phyloP scores from a whole-genome alignment of 2,888 invertebrate species.

The Eupsilia transversa region DNA sequence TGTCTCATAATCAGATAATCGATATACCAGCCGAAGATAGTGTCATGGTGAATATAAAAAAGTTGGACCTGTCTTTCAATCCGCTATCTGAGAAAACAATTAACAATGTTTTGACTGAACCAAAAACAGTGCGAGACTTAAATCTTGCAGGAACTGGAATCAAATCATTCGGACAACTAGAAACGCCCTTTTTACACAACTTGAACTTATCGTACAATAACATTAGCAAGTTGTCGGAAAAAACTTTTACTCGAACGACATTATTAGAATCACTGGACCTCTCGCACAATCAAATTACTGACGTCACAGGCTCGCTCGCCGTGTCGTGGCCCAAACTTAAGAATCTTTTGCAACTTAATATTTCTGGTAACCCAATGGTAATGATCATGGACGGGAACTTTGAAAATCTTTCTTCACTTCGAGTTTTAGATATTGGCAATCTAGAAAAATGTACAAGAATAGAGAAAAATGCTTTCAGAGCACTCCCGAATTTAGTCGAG shows the following conservation, averaged over 20 bases:
- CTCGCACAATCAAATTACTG: slow-evolving; percentile 92
- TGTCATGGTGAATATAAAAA: slow-evolving; percentile 96
- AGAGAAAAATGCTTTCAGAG: slow-evolving; percentile 95
- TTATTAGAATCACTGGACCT: slow-evolving; percentile 94
- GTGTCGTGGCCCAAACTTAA: slow-evolving; percentile 93
- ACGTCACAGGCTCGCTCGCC: slow-evolving; percentile 91
- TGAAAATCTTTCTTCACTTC: slow-evolving; percentile 92
- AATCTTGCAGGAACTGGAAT: slow-evolving; percentile 96
- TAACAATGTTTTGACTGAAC: slow-evolving; percentile 95
- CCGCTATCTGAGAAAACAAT: slow-evolving; percentile 94
- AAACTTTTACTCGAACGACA: slow-evolving; percentile 94
- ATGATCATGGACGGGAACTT: slow-evolving; percentile 95
- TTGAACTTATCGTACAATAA: slow-evolving; percentile 95
- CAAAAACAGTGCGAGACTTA: slow-evolving; percentile 95
- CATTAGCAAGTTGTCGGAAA: slow-evolving; percentile 92
- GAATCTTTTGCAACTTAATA: slow-evolving; percentile 93
- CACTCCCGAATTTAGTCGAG: slow-evolving; percentile 92
- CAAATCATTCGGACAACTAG: slow-evolving; percentile 92
- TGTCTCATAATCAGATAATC: slow-evolving; percentile 94
- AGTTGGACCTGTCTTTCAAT: slow-evolving; percentile 96
- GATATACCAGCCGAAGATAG: slow-evolving; percentile 96
- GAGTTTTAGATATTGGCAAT: slow-evolving; percentile 92
- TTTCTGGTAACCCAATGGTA: slow-evolving; percentile 96
- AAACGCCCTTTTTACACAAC: slow-evolving; percentile 95
- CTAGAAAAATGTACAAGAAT: slow-evolving; percentile 93